Base-by-base conservation (phyloP, 2,797 vertebrate species). In the Philypnodon macrostomus region DNA sequence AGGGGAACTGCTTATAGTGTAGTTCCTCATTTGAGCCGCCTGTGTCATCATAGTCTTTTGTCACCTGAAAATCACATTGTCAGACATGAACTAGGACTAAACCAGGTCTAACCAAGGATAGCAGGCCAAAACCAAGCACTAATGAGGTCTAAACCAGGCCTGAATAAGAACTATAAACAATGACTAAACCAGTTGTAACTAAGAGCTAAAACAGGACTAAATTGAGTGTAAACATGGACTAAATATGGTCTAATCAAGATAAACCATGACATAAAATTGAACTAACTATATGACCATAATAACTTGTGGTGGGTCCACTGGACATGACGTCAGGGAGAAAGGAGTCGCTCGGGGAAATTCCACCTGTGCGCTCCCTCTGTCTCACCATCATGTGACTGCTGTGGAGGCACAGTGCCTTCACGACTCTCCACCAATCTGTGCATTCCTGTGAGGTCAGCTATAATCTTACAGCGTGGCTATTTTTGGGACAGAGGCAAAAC, bases 321-420 rank as follows among this genome's bases (percentile, higher is more conserved):
- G 49, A 71, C 49, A 44, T 81, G 80, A 87, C 58, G 66, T 85
- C 83, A 83, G 47, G 46, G 45, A 47, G 79, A 76, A 80, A 83
- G 53, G 59, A 45, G 83, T 82, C 67, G 67, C 27, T 2, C 13
- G 60, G 85, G 85, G 86, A 85, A 88, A 86, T 88, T 90, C 87
- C 86, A 88, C 77, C 85, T 87, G 79, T 71, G 73, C 64, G 75
- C 60, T 79, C 56, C 65, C 47, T 27, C 44, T 57, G 29, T 19
- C 61, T 75, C 73, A 71, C 32, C 56, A 53, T 45, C 81, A 80
- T 78, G 73, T 84, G 80, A 83, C 77, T 55, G 3, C n/a, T 30
- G 52, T 58, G 23, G n/a, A 63, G 51, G 66, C 70, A 64, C 70
- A 36, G 0, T 5, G 62, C 18, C 50, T 37, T 16, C 10, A 26